These are phyloP conservation scores for Chirona hameri DNA, from an alignment of 2,888 invertebrate genomes.

Conservation along the genomic window DNA sequence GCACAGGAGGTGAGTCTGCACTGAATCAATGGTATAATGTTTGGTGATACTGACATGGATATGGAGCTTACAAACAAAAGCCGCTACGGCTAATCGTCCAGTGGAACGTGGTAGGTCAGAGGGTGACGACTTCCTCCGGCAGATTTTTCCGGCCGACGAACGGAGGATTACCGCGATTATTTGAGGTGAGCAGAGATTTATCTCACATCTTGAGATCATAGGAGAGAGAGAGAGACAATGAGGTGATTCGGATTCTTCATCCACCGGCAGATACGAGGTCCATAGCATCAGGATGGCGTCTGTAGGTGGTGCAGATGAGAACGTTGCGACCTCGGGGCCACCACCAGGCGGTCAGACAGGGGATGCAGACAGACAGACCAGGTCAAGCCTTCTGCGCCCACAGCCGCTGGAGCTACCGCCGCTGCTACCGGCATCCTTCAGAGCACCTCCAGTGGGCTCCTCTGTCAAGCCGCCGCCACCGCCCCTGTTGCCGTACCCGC, in stretches of 20 bases:
- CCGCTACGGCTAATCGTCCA: neutral
- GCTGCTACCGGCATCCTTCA: neutral
- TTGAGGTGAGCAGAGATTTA: neutral
- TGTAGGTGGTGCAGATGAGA: neutral
- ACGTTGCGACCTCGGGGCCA: neutral
- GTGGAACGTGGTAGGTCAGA: neutral
- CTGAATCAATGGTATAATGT: conserved; percentile 6
- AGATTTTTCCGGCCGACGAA: too few relatives aligned
- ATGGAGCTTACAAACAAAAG: conserved; percentile 23
- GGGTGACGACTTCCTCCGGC: neutral
- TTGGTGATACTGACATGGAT: conserved; percentile 14
- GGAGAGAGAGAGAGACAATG: too few relatives aligned
- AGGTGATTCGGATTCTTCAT: neutral
- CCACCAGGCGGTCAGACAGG: neutral
- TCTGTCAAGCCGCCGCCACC: neutral
- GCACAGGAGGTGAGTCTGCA: neutral
- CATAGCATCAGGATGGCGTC: too few relatives aligned
- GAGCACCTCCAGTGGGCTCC: neutral
- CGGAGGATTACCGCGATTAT: too few relatives aligned
- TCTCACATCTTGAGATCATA: too few relatives aligned
- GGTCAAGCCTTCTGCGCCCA: neutral
- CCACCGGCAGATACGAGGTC: neutral
- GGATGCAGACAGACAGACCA: neutral
- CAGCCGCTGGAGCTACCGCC: neutral
- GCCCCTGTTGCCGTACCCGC: neutral